phyloP scores from a whole-genome alignment of 2,888 invertebrate genomes.

The Phorcus lineatus region DNA sequence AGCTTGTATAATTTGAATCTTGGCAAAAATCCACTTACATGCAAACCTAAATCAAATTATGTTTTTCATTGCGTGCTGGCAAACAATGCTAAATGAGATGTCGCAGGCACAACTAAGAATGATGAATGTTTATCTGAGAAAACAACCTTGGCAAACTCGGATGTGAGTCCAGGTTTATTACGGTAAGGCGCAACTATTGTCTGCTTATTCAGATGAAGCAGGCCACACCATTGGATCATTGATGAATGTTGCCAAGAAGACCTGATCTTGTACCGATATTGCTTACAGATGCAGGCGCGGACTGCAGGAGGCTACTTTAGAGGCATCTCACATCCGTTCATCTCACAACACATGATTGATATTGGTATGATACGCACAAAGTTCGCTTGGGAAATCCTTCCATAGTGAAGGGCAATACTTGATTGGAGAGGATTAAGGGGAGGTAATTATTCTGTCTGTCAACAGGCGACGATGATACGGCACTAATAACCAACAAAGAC shows the following conservation, averaged over 20 bases:
- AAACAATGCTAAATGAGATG: too few relatives aligned
- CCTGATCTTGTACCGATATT: background rate
- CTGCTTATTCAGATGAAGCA: too few relatives aligned
- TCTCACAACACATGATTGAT: constrained; percentile 1
- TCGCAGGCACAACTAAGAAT: too few relatives aligned
- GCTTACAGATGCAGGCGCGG: background rate
- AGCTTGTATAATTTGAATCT: too few relatives aligned
- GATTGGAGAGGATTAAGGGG: constrained; percentile 24
- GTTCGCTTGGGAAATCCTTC: constrained; percentile 11
- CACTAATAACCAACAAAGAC: constrained; percentile 11
- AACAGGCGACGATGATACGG: constrained; percentile 12
- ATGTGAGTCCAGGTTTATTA: too few relatives aligned
- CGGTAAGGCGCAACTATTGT: too few relatives aligned
- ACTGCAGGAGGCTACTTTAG: background rate
- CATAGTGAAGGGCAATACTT: background rate
- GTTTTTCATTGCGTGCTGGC: too few relatives aligned
- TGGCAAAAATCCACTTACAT: too few relatives aligned
- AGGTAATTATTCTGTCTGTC: constrained; percentile 21
- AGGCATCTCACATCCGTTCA: background rate
- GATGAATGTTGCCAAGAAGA: background rate
- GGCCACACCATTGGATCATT: too few relatives aligned
- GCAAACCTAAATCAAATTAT: too few relatives aligned
- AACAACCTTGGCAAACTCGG: too few relatives aligned
- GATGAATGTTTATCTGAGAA: too few relatives aligned
- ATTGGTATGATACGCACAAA: background rate